Evolutionary conservation across 2,797 vertebrate genomes (phyloP).

Genomic region (Ciconia nigra): DNA sequence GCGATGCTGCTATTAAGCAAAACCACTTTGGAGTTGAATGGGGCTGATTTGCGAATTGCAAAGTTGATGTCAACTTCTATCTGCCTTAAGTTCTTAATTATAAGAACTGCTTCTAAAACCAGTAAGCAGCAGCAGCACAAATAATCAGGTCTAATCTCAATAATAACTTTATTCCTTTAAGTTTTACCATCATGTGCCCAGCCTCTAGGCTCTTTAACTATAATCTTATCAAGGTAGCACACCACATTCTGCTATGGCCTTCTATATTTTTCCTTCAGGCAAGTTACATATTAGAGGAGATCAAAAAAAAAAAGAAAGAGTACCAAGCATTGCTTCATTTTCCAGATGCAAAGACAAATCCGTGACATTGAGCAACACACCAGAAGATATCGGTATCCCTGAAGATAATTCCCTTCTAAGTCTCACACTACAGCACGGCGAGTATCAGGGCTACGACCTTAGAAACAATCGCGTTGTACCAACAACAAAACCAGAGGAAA

Average conservation of each 20-base stretch:
- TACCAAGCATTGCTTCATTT: slow-evolving; percentile 20
- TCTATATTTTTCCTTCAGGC: slow-evolving; percentile 35
- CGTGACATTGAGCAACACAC: slow-evolving; percentile 23
- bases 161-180: slow-evolving; percentile 74
- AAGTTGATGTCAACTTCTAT: slow-evolving; percentile 64
- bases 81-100: slow-evolving; percentile 61
- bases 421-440: background rate
- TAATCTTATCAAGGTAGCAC: slow-evolving; percentile 87
- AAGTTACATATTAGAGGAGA: background rate
- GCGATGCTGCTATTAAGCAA: slow-evolving; percentile 30
- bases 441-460: background rate
- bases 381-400: background rate
- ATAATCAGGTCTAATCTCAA: slow-evolving; percentile 78
- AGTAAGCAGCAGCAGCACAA: slow-evolving; percentile 58
- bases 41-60: slow-evolving; percentile 58
- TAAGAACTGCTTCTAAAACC: slow-evolving; percentile 31
- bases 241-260: slow-evolving; percentile 71
- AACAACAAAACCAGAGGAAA: background rate
- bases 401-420: background rate
- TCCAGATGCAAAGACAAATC: slow-evolving; percentile 29
- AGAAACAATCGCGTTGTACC: background rate
- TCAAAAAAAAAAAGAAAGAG: background rate
- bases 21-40: background rate
- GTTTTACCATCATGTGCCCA: slow-evolving; percentile 68
- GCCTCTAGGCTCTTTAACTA: slow-evolving; percentile 79